Base-by-base conservation (phyloP, 2,888 invertebrate genomes). In the Thymelicus lineola region DNA sequence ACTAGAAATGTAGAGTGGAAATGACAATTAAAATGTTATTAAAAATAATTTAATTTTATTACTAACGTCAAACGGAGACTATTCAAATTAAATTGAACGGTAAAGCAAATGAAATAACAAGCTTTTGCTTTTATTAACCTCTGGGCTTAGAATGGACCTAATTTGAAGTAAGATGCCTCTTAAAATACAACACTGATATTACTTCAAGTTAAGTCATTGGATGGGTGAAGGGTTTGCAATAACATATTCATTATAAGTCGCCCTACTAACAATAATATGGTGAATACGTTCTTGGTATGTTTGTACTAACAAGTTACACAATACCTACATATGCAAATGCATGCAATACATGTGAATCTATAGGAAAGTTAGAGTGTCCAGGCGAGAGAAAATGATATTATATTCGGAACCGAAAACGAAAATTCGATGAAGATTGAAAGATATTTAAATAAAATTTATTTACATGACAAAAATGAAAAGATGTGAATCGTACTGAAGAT, bases 91-190 rank as follows among this genome's bases (percentile, higher is more conserved):
- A 36, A 57, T 36, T 36, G 36, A 7, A 9, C 35, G 6, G 36
- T n/a, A 55, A 4, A 28, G 28, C 55, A 55, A 28, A 36, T 57
- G n/a, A 6, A 35, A 36, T 57, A 36, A 36, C 28, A 14, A n/a
- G 57, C 36, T 57, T 28, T 57, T 36, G 57, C 57, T 57, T 57
- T n/a, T 36, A 36, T 20, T 53, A 53, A 57, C 57, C n/a, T n/a
- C 57, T 36, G 36, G 28, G 36, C 57, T 57, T 57, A n/a, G n/a
- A 12, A 36, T 57, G 2, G 20, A 20, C 20, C 20, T 53, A 53
- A 53, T 6, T 53, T 53, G 53, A 53, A 20, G 20, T 53, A 53
- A 53, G 20, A 12, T 17, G 15, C 17, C 7, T 12, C 4, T 53
- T 53, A n/a, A n/a, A n/a, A 20, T 10, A 3, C n/a, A 12, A 4